Evolutionary conservation across 2,888 invertebrate species (phyloP).

Genomic region (Thyatira batis): DNA sequence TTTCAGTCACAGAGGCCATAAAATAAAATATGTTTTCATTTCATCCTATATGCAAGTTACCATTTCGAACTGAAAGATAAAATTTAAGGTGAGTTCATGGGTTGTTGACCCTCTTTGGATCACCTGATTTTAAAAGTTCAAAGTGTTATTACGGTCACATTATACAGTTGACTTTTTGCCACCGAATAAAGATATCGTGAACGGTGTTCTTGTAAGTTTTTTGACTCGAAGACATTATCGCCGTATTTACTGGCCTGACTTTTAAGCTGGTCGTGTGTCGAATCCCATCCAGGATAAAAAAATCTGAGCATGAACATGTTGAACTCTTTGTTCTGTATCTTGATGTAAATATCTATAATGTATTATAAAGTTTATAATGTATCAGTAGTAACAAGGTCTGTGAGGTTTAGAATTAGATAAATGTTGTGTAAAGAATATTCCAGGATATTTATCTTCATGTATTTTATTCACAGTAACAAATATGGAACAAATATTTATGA

Average conservation of each 20-base stretch:
- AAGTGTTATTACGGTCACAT: not conserved
- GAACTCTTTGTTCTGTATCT: too few relatives aligned
- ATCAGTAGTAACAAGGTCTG: too few relatives aligned
- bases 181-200: not conserved
- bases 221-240: not conserved
- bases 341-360: too few relatives aligned
- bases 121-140: not conserved
- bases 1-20: not conserved
- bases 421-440: too few relatives aligned
- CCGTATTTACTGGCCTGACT: too few relatives aligned
- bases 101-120: not conserved
- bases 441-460: constrained; percentile 5
- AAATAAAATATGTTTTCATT: not conserved
- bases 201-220: not conserved
- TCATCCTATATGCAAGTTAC: not conserved
- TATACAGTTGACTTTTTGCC: not conserved
- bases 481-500: constrained; percentile 79
- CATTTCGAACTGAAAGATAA: not conserved
- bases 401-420: not conserved
- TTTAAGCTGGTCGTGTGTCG: too few relatives aligned
- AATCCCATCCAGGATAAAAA: too few relatives aligned
- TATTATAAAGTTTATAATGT: too few relatives aligned
- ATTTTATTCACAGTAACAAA: constrained; percentile 10
- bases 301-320: too few relatives aligned
- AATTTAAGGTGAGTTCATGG: not conserved